These are phyloP conservation scores for Seriola aureovittata DNA, from an alignment of 2,113 vertebrate species.

Conservation along the genomic window DNA sequence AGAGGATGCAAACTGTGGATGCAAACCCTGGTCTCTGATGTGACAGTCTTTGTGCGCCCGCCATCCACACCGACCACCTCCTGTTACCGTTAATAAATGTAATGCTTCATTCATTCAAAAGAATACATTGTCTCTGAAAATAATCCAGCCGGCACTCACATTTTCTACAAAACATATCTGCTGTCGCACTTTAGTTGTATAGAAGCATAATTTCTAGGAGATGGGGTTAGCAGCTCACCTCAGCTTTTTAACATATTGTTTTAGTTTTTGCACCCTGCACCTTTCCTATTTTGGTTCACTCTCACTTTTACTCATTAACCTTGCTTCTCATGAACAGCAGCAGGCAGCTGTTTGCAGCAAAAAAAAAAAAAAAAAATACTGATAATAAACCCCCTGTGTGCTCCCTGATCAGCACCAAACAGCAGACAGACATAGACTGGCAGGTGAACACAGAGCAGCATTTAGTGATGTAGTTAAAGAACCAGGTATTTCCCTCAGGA, in stretches of 20 bases:
- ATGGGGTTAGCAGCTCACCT: background rate
- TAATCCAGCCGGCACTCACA: no score
- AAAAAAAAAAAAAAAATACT: background rate
- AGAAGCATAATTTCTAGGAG: no score
- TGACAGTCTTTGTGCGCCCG: no score
- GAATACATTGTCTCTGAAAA: no score
- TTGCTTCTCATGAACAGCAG: background rate
- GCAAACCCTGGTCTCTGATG: no score
- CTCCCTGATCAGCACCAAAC: background rate
- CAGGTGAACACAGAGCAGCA: background rate
- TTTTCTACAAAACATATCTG: no score
- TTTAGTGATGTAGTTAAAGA: background rate
- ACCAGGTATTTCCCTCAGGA: slow-evolving; percentile 8
- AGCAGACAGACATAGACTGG: background rate
- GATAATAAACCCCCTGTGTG: background rate
- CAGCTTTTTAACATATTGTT: background rate
- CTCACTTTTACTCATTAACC: background rate
- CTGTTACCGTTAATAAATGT: no score
- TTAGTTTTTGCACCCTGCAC: background rate
- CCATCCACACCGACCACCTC: no score
- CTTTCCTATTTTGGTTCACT: background rate
- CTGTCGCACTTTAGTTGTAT: no score
- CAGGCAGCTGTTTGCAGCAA: background rate
- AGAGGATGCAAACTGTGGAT: no score
- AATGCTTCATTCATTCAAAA: no score